A percentile compares a stretch with the other conserved stretches of the same genome.
These are phyloP conservation scores for Cairina moschata DNA, from an alignment of 2,113 vertebrate genomes.

Conservation along the genomic window DNA sequence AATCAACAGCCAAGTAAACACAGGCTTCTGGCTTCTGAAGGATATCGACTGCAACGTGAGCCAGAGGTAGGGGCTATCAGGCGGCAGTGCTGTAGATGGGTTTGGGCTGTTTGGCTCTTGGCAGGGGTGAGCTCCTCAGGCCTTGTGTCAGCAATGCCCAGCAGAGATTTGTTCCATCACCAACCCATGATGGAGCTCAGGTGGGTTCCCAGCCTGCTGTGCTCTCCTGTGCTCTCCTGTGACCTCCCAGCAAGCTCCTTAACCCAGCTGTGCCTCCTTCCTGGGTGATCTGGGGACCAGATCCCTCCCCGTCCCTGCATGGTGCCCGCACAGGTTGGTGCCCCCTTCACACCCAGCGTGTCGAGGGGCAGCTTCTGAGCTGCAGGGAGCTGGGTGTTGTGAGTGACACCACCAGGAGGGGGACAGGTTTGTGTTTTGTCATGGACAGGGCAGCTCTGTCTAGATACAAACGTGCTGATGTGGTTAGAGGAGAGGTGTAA, in stretches of 20 bases:
- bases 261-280: neutral
- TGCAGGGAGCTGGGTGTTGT: neutral
- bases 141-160: neutral
- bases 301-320: neutral
- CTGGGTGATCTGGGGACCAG: neutral
- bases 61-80: rapidly evolving
- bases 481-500: neutral
- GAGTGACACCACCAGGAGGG: neutral
- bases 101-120: neutral
- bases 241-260: neutral
- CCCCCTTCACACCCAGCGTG: neutral
- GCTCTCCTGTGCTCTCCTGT: neutral
- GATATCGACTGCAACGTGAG: rapidly evolving
- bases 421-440: neutral
- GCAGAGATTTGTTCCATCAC: neutral
- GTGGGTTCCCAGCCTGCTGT: neutral
- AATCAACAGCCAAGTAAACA: neutral
- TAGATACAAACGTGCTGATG: neutral
- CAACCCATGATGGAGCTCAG: neutral
- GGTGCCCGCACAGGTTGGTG: neutral
- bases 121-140: neutral
- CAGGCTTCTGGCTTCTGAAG: neutral
- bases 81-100: neutral
- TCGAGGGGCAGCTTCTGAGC: neutral
- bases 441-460: neutral